Percentiles rank a stretch among this genome's conserved stretches.
These are phyloP conservation scores for Penaeus chinensis DNA, from an alignment of 1,140 invertebrate genomes.

Conservation along the genomic window DNA sequence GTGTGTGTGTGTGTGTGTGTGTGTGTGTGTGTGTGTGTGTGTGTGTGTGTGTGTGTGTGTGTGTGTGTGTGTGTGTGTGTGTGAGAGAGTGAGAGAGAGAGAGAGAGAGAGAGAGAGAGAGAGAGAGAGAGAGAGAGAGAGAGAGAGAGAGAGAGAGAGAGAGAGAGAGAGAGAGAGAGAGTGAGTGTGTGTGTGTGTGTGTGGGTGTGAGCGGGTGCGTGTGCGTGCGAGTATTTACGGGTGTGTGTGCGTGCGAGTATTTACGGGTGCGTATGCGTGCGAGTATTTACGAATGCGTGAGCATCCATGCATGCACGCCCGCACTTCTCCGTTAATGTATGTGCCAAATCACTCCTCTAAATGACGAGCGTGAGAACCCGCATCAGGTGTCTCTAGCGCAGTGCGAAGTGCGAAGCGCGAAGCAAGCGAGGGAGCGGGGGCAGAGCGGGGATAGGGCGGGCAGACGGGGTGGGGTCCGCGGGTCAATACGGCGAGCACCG, in stretches of 20 bases:
- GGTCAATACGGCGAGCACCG: too few relatives aligned
- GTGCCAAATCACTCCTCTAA: too few relatives aligned
- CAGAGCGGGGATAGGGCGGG: too few relatives aligned
- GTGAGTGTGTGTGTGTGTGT: background rate
- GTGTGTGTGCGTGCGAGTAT: background rate
- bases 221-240: background rate
- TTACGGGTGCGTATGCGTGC: background rate
- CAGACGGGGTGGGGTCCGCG: too few relatives aligned
- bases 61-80: slow-evolving; percentile 7
- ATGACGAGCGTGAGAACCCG: too few relatives aligned
- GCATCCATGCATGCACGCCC: too few relatives aligned
- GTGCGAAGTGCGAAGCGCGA: too few relatives aligned
- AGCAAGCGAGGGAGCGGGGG: too few relatives aligned
- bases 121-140: slow-evolving; percentile 37
- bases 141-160: slow-evolving; percentile 17
- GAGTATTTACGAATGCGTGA: too few relatives aligned
- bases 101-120: slow-evolving; percentile 42
- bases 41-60: slow-evolving; percentile 17
- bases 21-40: background rate
- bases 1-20: background rate
- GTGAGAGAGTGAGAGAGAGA: background rate
- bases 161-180: background rate
- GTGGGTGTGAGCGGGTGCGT: background rate
- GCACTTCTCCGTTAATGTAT: too few relatives aligned
- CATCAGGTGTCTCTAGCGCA: too few relatives aligned